Conservation (phyloP, 2,113 vertebrate species). For the Actinemys pallida region DNA sequence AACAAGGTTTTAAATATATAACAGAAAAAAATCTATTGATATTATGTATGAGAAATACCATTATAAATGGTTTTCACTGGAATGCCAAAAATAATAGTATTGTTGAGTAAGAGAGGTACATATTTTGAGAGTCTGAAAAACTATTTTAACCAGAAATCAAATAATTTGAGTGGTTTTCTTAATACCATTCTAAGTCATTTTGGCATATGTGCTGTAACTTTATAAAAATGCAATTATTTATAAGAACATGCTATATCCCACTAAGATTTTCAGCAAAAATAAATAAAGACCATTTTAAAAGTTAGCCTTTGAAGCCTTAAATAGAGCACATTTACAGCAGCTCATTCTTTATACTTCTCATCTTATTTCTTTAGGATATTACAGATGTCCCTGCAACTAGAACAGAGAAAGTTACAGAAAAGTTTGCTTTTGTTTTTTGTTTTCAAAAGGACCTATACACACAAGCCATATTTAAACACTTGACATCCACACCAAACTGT, state of each 20-base stretch:
- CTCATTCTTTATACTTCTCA: not conserved
- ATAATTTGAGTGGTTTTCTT: not conserved
- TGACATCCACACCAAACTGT: not conserved
- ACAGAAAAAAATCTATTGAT: not conserved
- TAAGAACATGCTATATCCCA: not conserved
- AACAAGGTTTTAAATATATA: not conserved
- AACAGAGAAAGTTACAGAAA: not conserved
- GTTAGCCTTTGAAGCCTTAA: not conserved
- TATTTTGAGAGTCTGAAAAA: not conserved
- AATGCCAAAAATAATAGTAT: not conserved
- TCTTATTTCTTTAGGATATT: not conserved
- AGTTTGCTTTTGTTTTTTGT: not conserved
- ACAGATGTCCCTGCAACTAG: not conserved
- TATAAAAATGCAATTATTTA: not conserved
- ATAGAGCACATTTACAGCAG: not conserved
- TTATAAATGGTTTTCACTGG: not conserved
- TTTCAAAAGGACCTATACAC: not conserved
- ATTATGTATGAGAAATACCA: not conserved
- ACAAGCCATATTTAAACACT: accelerated
- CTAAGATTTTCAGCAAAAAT: not conserved
- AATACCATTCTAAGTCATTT: not conserved
- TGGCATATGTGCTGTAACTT: not conserved
- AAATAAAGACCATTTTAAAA: not conserved
- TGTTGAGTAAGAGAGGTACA: not conserved
- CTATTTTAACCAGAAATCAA: not conserved